A percentile compares a stretch with the other conserved stretches of the same genome.
Conservation (phyloP, 2,888 invertebrate genomes). For the Chouioia cunea region DNA sequence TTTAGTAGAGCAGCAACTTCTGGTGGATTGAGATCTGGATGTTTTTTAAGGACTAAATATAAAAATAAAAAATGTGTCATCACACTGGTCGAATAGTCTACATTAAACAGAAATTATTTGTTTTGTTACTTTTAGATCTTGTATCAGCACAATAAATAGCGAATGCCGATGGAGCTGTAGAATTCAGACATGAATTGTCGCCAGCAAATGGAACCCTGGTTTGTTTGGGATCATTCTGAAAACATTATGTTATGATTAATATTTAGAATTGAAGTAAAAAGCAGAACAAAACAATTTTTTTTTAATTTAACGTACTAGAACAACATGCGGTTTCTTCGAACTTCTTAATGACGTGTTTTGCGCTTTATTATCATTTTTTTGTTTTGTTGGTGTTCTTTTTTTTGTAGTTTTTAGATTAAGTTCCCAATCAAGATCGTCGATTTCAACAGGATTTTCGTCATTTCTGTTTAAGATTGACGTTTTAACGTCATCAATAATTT, state of each 20-base stretch:
- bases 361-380: conserved; percentile 4
- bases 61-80: conserved; percentile 7
- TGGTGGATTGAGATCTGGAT: conserved; percentile 61
- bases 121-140: conserved; percentile 61
- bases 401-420: conserved; percentile 19
- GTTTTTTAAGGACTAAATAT: conserved; percentile 58
- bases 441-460: neutral
- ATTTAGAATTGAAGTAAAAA: neutral
- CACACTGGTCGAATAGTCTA: too few species aligned
- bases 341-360: conserved; percentile 5
- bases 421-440: conserved; percentile 33
- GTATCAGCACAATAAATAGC: conserved; percentile 63
- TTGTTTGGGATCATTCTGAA: conserved; percentile 37
- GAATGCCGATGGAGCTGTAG: conserved; percentile 54
- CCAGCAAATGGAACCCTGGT: conserved; percentile 47
- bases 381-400: conserved; percentile 27
- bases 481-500: conserved; percentile 26
- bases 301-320: conserved; percentile 10
- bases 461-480: neutral
- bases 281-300: neutral
- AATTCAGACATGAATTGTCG: conserved; percentile 29
- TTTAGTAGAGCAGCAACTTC: conserved; percentile 65
- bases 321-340: conserved; percentile 1
- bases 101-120: neutral
- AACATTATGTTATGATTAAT: conserved; percentile 9